These are phyloP conservation scores for Pluvianellus socialis DNA, from an alignment of 2,113 vertebrate genomes.

Conservation along the genomic window DNA sequence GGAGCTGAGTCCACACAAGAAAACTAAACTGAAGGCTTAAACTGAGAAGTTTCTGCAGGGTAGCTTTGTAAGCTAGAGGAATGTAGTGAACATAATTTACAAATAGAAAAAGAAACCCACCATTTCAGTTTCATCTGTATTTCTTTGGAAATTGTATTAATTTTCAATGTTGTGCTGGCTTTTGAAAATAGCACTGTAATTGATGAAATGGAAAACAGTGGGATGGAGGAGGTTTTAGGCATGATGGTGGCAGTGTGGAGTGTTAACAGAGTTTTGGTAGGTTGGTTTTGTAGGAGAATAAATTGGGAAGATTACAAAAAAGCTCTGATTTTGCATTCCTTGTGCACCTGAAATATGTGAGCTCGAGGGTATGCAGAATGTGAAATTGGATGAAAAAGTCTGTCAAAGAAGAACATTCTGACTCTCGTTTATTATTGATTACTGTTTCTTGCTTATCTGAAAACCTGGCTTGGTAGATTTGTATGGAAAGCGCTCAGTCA, in stretches of 20 bases:
- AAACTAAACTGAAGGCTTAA: not conserved
- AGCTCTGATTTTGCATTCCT: not conserved
- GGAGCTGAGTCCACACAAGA: not conserved
- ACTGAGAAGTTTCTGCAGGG: not conserved
- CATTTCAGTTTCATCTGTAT: not conserved
- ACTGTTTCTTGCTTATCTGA: constrained; percentile 1
- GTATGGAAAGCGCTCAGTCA: not conserved
- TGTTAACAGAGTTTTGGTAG: not conserved
- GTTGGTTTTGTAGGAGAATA: not conserved
- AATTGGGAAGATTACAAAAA: not conserved
- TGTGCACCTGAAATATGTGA: not conserved
- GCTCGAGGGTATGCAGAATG: not conserved
- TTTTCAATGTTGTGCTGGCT: not conserved
- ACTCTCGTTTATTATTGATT: constrained; percentile 18
- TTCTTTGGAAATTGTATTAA: not conserved
- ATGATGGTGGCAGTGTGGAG: accelerated
- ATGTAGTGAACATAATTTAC: not conserved
- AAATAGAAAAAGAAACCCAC: not conserved
- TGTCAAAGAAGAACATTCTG: not conserved
- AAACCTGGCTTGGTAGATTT: not conserved
- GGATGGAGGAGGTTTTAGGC: not conserved
- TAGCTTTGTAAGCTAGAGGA: not conserved
- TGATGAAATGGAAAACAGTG: not conserved
- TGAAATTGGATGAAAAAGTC: not conserved
- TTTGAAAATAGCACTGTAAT: not conserved